Conservation (phyloP, 2,888 invertebrate species). For the Drosophila engyochracea region DNA sequence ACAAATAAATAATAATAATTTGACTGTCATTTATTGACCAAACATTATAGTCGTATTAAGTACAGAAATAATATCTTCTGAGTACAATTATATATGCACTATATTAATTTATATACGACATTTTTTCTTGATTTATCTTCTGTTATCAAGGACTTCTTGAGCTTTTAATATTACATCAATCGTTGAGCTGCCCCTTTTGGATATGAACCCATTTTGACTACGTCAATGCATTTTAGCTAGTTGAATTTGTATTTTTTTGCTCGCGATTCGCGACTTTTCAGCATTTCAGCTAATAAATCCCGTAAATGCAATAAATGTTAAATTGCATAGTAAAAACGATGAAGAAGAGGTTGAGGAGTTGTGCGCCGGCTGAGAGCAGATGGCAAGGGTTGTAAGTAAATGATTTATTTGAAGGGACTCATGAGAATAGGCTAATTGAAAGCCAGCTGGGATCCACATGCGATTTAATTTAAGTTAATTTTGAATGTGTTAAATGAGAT, state of each 20-base stretch:
- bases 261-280: conserved; percentile 6
- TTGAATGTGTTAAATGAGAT: not conserved
- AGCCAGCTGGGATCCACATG: conserved; percentile 31
- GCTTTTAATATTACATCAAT: not conserved
- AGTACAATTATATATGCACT: not conserved
- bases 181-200: not conserved
- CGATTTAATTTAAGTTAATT: conserved; percentile 1
- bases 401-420: conserved; percentile 2
- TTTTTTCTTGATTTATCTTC: not conserved
- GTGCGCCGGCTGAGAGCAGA: not conserved
- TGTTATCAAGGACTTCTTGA: not conserved
- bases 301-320: conserved; percentile 55
- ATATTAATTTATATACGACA: not conserved
- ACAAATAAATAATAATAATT: not conserved
- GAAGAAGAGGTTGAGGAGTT: not conserved
- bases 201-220: not conserved
- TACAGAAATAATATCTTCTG: not conserved
- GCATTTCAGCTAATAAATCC: conserved; percentile 53
- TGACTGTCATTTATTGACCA: not conserved
- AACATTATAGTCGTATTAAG: not conserved
- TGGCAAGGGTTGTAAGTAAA: not conserved
- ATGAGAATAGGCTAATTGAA: conserved; percentile 14
- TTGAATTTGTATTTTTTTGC: not conserved
- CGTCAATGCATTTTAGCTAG: conserved; percentile 20
- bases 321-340: conserved; percentile 35